Percentiles rank a stretch among this genome's conserved stretches.
Evolutionary conservation across 2,888 invertebrate species (phyloP).

Genomic region (Tetranychus truncatus): DNA sequence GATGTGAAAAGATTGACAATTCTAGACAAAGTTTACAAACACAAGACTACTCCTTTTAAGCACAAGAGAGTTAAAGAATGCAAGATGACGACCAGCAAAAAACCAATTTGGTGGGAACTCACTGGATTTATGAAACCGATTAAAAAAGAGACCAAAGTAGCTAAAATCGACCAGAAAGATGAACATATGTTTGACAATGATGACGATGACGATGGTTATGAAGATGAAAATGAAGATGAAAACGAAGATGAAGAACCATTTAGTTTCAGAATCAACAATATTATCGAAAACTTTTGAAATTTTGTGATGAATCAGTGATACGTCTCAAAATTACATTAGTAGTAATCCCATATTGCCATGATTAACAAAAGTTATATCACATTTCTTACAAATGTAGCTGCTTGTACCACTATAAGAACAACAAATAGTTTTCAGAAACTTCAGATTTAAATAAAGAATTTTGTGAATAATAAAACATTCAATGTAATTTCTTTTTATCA

Average conservation of each 20-base stretch:
- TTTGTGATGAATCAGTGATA: too few relatives aligned
- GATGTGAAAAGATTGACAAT: neutral
- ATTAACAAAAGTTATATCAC: too few relatives aligned
- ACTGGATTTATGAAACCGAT: neutral
- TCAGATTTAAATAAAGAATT: too few relatives aligned
- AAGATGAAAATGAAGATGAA: neutral
- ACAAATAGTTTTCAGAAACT: too few relatives aligned
- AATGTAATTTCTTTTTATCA: too few relatives aligned
- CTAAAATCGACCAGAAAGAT: neutral
- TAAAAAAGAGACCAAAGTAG: neutral
- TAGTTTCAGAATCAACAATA: neutral
- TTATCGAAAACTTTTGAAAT: too few relatives aligned
- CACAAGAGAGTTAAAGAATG: neutral
- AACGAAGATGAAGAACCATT: neutral
- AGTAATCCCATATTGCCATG: too few relatives aligned
- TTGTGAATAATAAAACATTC: too few relatives aligned
- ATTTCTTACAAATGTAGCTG: too few relatives aligned
- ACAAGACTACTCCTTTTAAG: neutral
- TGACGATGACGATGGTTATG: neutral
- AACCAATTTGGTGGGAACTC: neutral
- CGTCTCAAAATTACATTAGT: too few relatives aligned
- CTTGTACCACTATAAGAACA: too few relatives aligned
- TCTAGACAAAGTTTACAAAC: neutral
- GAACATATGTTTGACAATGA: neutral
- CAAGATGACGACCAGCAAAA: neutral